Evolutionary conservation across 2,797 vertebrate genomes (phyloP), one percentile per base, ranked within the genome.

Genomic region (Prunella strophiata): DNA sequence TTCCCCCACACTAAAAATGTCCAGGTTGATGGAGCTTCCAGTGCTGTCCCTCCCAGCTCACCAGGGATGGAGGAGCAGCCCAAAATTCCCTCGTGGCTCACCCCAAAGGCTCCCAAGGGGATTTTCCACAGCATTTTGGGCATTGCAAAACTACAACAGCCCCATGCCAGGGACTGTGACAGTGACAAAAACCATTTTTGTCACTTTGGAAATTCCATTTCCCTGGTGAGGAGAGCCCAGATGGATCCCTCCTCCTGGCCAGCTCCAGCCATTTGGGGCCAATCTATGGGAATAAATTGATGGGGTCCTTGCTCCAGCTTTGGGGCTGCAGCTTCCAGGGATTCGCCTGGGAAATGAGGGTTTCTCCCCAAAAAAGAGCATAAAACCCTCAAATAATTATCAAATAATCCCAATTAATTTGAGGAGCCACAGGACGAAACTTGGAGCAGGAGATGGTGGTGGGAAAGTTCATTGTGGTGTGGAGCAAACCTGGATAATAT

Each of bases 121-220:
- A 5, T 66, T 57, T 65, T 29, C 20, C 18, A 0, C 1, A 0
- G 9, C 0, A 0, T 18, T 72, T n/a, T 3, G 63, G 72, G 48
- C 45, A 4, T 2, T 12, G 19, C 1, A 11, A 61, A 36, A 43
- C 32, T 1, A 0, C 32, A 15, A 2, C 79, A 43, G 42, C 7
- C 5, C 42, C 16, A 2, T 1, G 0, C 52, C 52, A 10, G 18
- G 6, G n/a, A 18, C 50, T 72, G 16, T 12, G 17, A 7, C 16
- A 74, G 57, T 7, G 72, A 59, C 32, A 59, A 86, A 72, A 94
- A 19, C 58, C 75, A 71, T 54, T 47, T 16, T n/a, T 12, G 34
- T 65, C 7, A 9, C 57, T 55, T 4, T 4, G 74, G 74, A 32
- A 55, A 50, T 75, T 74, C 26, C 1, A 6, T 36, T 55, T 15